Percentiles rank a stretch among this genome's conserved stretches.
phyloP scores from a whole-genome alignment of 1,140 invertebrate genomes.

The Drosophila subobscura region DNA sequence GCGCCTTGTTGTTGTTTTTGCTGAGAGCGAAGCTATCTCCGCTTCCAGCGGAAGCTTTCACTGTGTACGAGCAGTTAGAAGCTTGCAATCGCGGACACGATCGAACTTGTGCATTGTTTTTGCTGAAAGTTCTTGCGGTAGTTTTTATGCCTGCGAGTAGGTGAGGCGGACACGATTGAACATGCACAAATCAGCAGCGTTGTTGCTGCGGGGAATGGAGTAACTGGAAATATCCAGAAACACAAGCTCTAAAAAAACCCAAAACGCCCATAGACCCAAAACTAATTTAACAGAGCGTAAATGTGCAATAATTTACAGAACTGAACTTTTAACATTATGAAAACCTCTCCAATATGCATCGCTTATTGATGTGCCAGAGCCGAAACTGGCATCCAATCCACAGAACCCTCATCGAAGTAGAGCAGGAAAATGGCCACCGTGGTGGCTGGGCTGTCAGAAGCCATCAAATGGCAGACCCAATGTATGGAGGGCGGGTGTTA shows the following conservation, averaged over 20 bases:
- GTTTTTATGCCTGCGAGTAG: no score
- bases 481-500: slow-evolving; percentile 70
- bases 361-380: not conserved
- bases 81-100: no score
- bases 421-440: slow-evolving; percentile 29
- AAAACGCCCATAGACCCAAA: no score
- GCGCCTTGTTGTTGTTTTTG: no score
- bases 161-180: no score
- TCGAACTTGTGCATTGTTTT: no score
- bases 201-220: no score
- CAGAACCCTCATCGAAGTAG: slow-evolving; percentile 8
- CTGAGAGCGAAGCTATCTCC: no score
- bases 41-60: no score
- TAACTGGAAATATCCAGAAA: not conserved
- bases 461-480: slow-evolving; percentile 34
- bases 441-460: slow-evolving; percentile 31
- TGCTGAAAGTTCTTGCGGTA: no score
- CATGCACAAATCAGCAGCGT: no score
- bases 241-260: not conserved
- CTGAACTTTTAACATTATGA: slow-evolving; percentile 22
- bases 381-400: slow-evolving; percentile 4
- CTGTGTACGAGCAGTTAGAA: no score
- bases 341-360: slow-evolving; percentile 13
- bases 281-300: slow-evolving; percentile 4
- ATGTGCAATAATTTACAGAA: slow-evolving; percentile 13